Percentiles rank a stretch among this genome's conserved stretches.
Evolutionary conservation across 2,888 invertebrate species (phyloP).

Genomic region (Cordilura impudica): DNA sequence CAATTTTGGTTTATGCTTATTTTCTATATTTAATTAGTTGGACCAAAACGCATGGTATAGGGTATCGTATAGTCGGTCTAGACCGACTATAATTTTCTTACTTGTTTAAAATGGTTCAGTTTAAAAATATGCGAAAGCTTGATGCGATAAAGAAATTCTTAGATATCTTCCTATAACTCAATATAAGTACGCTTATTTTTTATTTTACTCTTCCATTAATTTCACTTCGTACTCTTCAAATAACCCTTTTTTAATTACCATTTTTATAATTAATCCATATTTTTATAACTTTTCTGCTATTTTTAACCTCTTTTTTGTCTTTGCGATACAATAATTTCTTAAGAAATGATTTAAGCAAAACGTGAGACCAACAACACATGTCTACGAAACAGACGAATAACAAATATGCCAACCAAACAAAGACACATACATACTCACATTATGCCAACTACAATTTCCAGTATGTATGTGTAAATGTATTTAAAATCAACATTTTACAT

Average conservation of each 20-base stretch:
- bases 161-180: too few relatives aligned
- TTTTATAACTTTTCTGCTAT: constrained; percentile 36
- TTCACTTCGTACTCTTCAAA: neutral
- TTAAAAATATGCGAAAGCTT: too few relatives aligned
- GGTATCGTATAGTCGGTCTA: too few relatives aligned
- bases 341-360: constrained; percentile 48
- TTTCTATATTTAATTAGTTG: too few relatives aligned
- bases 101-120: too few relatives aligned
- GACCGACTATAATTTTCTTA: too few relatives aligned
- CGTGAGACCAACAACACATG: constrained; percentile 53
- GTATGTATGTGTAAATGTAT: neutral
- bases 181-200: too few relatives aligned
- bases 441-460: constrained; percentile 8
- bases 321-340: constrained; percentile 19
- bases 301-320: neutral
- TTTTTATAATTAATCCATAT: constrained; percentile 40
- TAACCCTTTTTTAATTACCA: neutral
- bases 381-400: constrained; percentile 8
- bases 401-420: constrained; percentile 28
- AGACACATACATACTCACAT: constrained; percentile 21
- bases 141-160: too few relatives aligned
- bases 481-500: constrained; percentile 1
- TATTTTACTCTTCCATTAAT: too few relatives aligned
- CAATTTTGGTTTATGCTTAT: too few relatives aligned
- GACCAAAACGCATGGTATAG: too few relatives aligned